These are phyloP conservation scores for Fragum fragum DNA, from an alignment of 2,888 invertebrate species.

Conservation along the genomic window DNA sequence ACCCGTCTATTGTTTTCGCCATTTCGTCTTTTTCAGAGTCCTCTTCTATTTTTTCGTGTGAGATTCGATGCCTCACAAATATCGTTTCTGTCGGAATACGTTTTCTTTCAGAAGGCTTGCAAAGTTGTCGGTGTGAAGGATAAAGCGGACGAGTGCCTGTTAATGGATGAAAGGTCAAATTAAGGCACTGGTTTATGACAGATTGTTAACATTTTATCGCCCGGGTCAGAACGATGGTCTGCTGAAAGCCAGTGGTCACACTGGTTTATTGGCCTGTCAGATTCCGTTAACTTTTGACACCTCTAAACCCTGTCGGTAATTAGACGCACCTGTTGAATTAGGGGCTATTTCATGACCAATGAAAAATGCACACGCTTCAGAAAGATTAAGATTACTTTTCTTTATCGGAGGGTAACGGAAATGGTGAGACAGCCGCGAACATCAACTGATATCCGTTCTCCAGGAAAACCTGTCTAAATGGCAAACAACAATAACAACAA, in stretches of 20 bases:
- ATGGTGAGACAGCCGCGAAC: neutral
- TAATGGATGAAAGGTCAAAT: constrained; percentile 9
- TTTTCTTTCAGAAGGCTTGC: too few species aligned
- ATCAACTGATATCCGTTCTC: too few species aligned
- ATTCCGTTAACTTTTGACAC: constrained; percentile 48
- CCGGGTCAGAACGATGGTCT: constrained; percentile 9
- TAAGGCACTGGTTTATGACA: constrained; percentile 26
- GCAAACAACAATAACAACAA: too few species aligned
- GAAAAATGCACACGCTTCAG: neutral
- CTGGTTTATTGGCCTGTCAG: constrained; percentile 56
- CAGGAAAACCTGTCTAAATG: too few species aligned
- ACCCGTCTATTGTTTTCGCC: too few species aligned
- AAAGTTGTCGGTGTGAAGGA: too few species aligned
- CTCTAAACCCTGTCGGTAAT: constrained; percentile 43
- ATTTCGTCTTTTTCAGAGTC: too few species aligned
- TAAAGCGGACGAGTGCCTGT: neutral
- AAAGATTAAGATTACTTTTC: neutral
- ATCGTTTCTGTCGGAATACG: too few species aligned
- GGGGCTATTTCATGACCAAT: constrained; percentile 30
- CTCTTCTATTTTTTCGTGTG: too few species aligned
- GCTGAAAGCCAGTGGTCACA: constrained; percentile 3
- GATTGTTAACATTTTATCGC: constrained; percentile 25
- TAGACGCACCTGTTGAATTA: constrained; percentile 57
- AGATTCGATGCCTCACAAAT: too few species aligned
- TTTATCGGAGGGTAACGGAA: constrained; percentile 16